phyloP scores from a whole-genome alignment of 1,140 invertebrate genomes.

The Globodera ellingtonae region DNA sequence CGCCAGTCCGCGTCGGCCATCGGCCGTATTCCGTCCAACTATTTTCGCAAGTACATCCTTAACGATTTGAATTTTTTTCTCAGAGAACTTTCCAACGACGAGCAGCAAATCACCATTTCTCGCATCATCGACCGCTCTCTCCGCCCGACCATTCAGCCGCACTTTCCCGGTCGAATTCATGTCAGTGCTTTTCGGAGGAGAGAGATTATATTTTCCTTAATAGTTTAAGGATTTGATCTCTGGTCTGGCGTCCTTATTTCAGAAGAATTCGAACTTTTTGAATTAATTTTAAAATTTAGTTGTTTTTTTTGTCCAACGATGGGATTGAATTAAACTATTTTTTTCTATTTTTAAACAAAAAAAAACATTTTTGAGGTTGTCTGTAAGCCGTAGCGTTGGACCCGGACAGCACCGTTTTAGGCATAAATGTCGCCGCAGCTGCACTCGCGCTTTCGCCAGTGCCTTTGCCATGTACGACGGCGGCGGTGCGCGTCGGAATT shows the following conservation, averaged over 20 bases:
- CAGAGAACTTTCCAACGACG: constrained; percentile 18
- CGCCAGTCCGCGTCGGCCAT: constrained; percentile 90
- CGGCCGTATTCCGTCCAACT: constrained; percentile 94
- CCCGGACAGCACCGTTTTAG: constrained; percentile 81
- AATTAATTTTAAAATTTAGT: too few relatives aligned
- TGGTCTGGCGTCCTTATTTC: too few relatives aligned
- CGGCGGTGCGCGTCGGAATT: constrained; percentile 84
- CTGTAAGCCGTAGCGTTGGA: constrained; percentile 89
- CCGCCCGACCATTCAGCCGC: constrained; percentile 81
- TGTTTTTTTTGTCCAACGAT: too few relatives aligned
- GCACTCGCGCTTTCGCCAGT: constrained; percentile 91
- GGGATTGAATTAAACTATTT: too few relatives aligned
- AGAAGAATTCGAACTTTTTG: too few relatives aligned
- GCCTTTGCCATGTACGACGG: constrained; percentile 92
- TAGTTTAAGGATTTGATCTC: too few relatives aligned
- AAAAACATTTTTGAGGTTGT: too few relatives aligned
- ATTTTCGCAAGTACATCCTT: constrained; percentile 75
- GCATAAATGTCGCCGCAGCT: constrained; percentile 92
- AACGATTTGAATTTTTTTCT: constrained; percentile 10
- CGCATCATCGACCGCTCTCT: constrained; percentile 90
- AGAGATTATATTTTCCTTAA: too few relatives aligned
- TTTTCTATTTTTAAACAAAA: too few relatives aligned
- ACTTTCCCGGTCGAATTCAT: constrained; percentile 82
- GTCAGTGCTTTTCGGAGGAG: constrained; percentile 48
- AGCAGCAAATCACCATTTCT: constrained; percentile 68